phyloP scores from a whole-genome alignment of 2,888 invertebrate genomes.

The Dexiosoma caninum region DNA sequence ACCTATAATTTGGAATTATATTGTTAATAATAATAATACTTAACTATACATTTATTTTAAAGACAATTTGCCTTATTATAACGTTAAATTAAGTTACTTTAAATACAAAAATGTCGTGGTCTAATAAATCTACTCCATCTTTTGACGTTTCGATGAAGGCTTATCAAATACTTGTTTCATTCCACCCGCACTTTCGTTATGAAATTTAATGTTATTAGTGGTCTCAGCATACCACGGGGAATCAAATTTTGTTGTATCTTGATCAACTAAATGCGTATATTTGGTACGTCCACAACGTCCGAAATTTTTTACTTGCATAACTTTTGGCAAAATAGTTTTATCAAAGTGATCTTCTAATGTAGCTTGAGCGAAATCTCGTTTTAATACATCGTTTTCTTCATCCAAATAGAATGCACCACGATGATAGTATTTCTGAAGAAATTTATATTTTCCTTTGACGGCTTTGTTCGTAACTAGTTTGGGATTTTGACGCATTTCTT shows the following conservation, averaged over 20 bases:
- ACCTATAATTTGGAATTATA: too few species aligned
- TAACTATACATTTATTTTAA: slow-evolving; percentile 23
- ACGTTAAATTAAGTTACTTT: slow-evolving; percentile 24
- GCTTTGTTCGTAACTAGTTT: slow-evolving; percentile 96
- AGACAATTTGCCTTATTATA: slow-evolving; percentile 37
- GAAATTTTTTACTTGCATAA: slow-evolving; percentile 99
- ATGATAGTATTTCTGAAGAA: slow-evolving; percentile 99
- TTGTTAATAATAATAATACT: too few species aligned
- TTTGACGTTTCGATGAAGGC: slow-evolving; percentile 81
- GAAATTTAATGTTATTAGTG: slow-evolving; percentile 91
- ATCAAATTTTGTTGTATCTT: slow-evolving; percentile 98
- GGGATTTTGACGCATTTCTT: slow-evolving; percentile 93
- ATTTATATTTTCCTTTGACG: slow-evolving; percentile 98
- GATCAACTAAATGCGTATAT: slow-evolving; percentile 99
- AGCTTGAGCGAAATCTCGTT: slow-evolving; percentile 95
- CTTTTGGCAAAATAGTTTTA: slow-evolving; percentile 98
- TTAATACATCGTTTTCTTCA: slow-evolving; percentile 92
- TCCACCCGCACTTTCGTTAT: slow-evolving; percentile 92
- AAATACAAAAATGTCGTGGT: neutral
- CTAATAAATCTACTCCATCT: slow-evolving; percentile 67
- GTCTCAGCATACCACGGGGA: slow-evolving; percentile 98
- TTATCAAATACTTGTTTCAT: slow-evolving; percentile 95
- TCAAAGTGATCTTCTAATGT: slow-evolving; percentile 99
- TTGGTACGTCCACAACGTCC: slow-evolving; percentile 99
- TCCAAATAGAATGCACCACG: slow-evolving; percentile 99